Evolutionary conservation across 2,797 vertebrate species (phyloP), one percentile per base, ranked within the genome.

Genomic region (Artibeus lituratus): DNA sequence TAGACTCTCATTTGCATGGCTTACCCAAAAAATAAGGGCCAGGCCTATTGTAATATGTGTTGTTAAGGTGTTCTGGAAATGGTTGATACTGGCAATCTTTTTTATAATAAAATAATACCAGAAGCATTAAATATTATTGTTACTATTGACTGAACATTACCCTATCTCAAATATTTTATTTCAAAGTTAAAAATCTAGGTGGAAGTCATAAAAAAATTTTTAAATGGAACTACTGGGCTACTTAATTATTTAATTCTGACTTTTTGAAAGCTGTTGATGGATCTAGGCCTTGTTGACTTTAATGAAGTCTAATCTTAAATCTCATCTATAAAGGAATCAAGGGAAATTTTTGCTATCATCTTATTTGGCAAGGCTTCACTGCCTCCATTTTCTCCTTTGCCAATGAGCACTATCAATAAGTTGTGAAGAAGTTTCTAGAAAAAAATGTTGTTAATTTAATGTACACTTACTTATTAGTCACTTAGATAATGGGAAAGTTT

Each of bases 401-500:
- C 76, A 94, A 87, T 70, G 67, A 84, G 11, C 70, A 78, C 91
- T 90, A 94, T 90, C 84, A 96, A 94, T 87, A 93, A 96, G 26
- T 77, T 94, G 9, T 86, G 86, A 97, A 93, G 93, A 96, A 92
- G 57, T 87, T 97, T 35, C 90, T 81, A 95, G 94, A 93, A 94
- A 94, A 95, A 95, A 94, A 39, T 65, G 67, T 92, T 96, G 91
- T 94, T 93, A 95, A 95, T 96, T 96, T 92, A 91, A 93, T 88
- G 92, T 94, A 96, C 77, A 91, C 82, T 92, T 95, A 91, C 82
- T 92, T 95, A 88, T 97, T 92, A 97, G 94, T 96, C 97, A 96
- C 91, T 97, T 95, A 98, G 95, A 96, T 96, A 96, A 97, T 94
- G 80, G 96, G 91, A 96, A 97, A 97, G 97, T 97, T 97, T 96